Evolutionary conservation across 2,113 vertebrate species (phyloP).

Genomic region (Psophia crepitans): DNA sequence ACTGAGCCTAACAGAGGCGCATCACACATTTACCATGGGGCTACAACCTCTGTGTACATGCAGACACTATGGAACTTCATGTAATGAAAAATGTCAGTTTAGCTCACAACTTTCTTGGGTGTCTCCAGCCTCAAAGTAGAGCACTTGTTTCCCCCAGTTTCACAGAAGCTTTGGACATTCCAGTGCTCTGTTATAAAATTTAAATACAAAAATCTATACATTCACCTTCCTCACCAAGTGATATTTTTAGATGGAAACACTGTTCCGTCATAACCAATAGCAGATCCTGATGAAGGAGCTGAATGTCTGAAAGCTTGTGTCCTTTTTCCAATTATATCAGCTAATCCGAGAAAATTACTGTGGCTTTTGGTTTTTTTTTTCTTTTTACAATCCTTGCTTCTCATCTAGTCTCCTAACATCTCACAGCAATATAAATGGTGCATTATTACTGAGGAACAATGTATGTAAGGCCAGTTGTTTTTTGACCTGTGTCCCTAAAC

Average conservation of each 20-base stretch:
- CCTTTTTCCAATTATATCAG: neutral
- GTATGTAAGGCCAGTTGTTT: neutral
- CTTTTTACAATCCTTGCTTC: neutral
- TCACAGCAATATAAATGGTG: neutral
- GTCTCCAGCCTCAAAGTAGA: neutral
- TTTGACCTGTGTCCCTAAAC: neutral
- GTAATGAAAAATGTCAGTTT: neutral
- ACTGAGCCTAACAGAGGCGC: neutral
- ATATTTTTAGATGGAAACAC: neutral
- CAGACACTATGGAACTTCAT: neutral
- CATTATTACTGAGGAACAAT: neutral
- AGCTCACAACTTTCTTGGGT: neutral
- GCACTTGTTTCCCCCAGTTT: neutral
- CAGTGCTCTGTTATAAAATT: neutral
- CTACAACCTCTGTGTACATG: neutral
- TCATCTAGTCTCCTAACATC: neutral
- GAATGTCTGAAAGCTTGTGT: neutral
- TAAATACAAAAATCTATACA: neutral
- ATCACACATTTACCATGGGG: slow-evolving; percentile 10
- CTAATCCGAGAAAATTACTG: neutral
- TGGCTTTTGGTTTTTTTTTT: too few relatives aligned
- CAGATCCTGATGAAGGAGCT: neutral
- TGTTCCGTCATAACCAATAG: neutral
- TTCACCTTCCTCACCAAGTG: neutral
- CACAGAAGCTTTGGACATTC: neutral